phyloP scores from a whole-genome alignment of 2,888 invertebrate species.

The Agrotis clavis region DNA sequence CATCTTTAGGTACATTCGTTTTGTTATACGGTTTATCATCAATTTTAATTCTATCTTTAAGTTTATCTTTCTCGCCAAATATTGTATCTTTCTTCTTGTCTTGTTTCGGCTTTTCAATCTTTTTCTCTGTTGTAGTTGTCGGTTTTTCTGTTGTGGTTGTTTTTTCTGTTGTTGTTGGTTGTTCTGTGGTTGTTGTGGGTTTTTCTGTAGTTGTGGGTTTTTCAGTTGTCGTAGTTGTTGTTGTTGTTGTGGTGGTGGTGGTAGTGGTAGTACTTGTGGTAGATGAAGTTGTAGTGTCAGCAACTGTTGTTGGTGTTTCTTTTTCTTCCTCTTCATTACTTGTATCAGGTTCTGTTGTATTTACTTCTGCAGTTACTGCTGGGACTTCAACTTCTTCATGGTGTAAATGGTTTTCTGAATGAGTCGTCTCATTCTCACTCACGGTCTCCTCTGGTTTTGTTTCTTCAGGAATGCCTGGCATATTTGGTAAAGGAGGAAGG shows the following conservation, averaged over 20 bases:
- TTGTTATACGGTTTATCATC: constrained; percentile 77
- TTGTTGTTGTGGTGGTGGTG: constrained; percentile 70
- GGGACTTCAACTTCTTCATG: constrained; percentile 75
- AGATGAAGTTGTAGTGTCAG: constrained; percentile 72
- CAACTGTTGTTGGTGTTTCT: constrained; percentile 69
- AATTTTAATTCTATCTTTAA: constrained; percentile 77
- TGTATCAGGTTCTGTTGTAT: constrained; percentile 70
- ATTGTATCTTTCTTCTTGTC: constrained; percentile 84
- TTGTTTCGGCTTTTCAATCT: constrained; percentile 75
- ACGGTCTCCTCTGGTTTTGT: constrained; percentile 73
- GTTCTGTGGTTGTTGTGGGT: constrained; percentile 62
- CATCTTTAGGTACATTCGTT: constrained; percentile 69
- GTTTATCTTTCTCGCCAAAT: constrained; percentile 76
- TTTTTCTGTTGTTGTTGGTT: constrained; percentile 68
- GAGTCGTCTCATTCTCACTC: constrained; percentile 83
- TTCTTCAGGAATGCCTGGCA: constrained; percentile 77
- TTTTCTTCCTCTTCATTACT: constrained; percentile 75
- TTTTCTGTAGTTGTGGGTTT: constrained; percentile 65
- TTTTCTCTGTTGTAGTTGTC: constrained; percentile 59
- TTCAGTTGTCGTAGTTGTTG: constrained; percentile 67
- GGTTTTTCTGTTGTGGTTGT: constrained; percentile 68
- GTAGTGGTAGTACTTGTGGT: constrained; percentile 69
- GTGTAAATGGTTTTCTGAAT: constrained; percentile 82
- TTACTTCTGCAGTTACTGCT: constrained; percentile 69
- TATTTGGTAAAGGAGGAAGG: constrained; percentile 86